These are phyloP conservation scores for Pan troglodytes DNA, from an alignment of 2,113 vertebrate species.

Conservation along the genomic window NHGRI_mPanTro3-v2.1_pri NC_072398.2:22228501-22229000, in stretches of 20 bases:
- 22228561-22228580: not conserved
- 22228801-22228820: not conserved
- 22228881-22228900: not conserved
- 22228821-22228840: not conserved
- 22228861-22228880: not conserved
- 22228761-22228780: too few species aligned
- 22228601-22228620: not conserved
- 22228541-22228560: not conserved
- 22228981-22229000: not conserved
- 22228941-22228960: not conserved
- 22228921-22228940: not conserved
- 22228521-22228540: not conserved
- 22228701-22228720: not conserved
- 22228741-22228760: not conserved
- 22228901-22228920: not conserved
- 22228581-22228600: not conserved
- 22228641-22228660: not conserved
- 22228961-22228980: not conserved
- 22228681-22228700: not conserved
- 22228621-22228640: not conserved
- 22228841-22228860: not conserved
- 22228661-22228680: not conserved
- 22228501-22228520: not conserved
- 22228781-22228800: accelerated
- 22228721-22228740: not conserved